Evolutionary conservation across 2,113 vertebrate genomes (phyloP), one percentile per base, ranked within the genome.

Genomic region (Anguilla rostrata): DNA sequence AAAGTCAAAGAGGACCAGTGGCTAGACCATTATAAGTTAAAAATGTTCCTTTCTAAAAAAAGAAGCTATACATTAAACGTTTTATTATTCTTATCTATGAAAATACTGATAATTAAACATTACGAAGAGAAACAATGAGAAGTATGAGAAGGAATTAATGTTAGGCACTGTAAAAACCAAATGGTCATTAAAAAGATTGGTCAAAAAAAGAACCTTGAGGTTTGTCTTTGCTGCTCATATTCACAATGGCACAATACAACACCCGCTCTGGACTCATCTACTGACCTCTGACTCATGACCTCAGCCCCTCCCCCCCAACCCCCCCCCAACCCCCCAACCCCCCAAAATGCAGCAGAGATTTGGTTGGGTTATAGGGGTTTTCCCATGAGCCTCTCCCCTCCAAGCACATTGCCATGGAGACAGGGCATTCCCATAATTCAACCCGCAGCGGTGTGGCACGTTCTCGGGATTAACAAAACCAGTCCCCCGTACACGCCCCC

Each of bases 201-300:
- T 85, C 39, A 60, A 78, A 81, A 66, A 66, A 66, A 66, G 7
- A 75, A 41, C 78, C 79, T 82, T 66, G 49, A 53, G 53, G 79
- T 66, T 81, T 39, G 56, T 78, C 39, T 78, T 83, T 60, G 66
- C 83, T 40, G 60, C 40, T n/a, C 57, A 82, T 82, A 29, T 41
- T 43, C 40, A 53, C 81, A 82, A 82, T 53, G 46, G 20, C 81
- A 82, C 41, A 82, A 71, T 49, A 63, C 60, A 41, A 82, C 57
- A 86, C 81, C 85, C 78, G 56, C 39, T 83, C 63, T 53, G 81
- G 34, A 43, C 86, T 75, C 49, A 84, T 83, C 83, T 66, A 39
- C 39, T 60, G 71, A 84, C 83, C 86, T 87, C 39, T 87, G 75
- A 84, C 83, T 56, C 66, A 9, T 81, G 56, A 86, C 78, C 85